These are phyloP conservation scores for Eumaeus atala DNA, from an alignment of 1,140 invertebrate genomes.

Conservation along the genomic window DNA sequence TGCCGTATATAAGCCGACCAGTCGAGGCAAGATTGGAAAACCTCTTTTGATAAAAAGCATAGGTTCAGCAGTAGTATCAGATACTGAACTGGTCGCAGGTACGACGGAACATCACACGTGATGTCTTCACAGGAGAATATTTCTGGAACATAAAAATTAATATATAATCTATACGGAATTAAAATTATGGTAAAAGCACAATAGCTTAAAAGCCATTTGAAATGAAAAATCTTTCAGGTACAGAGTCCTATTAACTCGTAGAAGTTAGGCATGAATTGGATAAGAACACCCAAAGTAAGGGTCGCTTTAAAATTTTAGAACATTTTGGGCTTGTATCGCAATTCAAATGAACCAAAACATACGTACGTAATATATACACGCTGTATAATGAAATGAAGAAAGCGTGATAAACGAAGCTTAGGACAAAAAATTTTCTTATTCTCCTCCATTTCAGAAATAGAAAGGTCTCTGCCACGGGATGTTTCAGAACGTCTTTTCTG, in stretches of 20 bases:
- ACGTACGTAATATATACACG: constrained; percentile 78
- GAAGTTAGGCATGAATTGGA: too few relatives aligned
- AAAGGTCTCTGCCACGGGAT: constrained; percentile 88
- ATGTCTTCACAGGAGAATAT: constrained; percentile 56
- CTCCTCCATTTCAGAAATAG: constrained; percentile 87
- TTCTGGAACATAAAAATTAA: constrained; percentile 40
- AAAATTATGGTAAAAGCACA: too few relatives aligned
- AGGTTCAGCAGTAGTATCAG: constrained; percentile 77
- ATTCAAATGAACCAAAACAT: too few relatives aligned
- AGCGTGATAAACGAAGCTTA: constrained; percentile 86
- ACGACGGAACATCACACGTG: constrained; percentile 66
- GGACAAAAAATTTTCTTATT: constrained; percentile 88
- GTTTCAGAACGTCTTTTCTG: constrained; percentile 83
- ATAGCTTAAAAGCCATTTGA: too few relatives aligned
- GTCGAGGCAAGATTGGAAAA: constrained; percentile 80
- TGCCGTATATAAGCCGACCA: constrained; percentile 81
- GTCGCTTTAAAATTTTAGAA: too few relatives aligned
- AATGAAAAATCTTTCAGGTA: too few relatives aligned
- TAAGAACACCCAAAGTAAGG: too few relatives aligned
- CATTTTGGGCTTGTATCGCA: too few relatives aligned
- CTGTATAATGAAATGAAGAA: constrained; percentile 85
- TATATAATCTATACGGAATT: too few relatives aligned
- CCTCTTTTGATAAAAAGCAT: constrained; percentile 80
- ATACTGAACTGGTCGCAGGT: constrained; percentile 74
- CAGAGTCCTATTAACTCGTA: too few relatives aligned